Base-by-base conservation (phyloP, 2,888 invertebrate species). In the Chrysopilus asiliformis region DNA sequence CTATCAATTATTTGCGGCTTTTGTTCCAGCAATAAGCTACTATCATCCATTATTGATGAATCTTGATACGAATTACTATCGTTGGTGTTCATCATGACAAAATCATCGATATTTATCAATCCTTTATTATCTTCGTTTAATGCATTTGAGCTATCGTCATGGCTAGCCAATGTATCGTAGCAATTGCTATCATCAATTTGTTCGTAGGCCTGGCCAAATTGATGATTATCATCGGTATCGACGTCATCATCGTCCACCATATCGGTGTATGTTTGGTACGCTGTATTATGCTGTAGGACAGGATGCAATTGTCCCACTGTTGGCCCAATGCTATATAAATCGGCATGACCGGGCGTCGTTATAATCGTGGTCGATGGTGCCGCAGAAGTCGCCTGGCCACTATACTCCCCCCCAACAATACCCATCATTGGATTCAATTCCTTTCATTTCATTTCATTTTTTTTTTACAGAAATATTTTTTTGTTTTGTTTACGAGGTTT, bases 401-500 rank as follows among this genome's bases (percentile, higher is more conserved):
- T 52, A 46, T 60, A 63, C 48, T 63, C 62, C 50, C 60, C 60
- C 52, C 60, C 61, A 51, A 61, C 60, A 53, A 62, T 53, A 52
- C 60, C 58, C 59, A 62, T 60, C 60, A 63, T 60, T 46, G 60
- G 58, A 59, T 63, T 61, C 50, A 62, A 53, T 49, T 63, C 61
- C 63, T 63, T 50, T 39, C 24, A 15, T 37, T 17, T 19, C n/a
- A 18, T 34, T 20, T 37, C 32, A 29, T 14, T 30, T 26, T 36
- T 40, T 36, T 31, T 22, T 26, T 9, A 26, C 30, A 16, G n/a
- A 28, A 31, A 36, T 29, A 17, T 9, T 15, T 35, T 35, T 41
- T 33, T 16, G 26, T 40, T 32, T 36, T 28, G 32, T 41, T 39
- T 34, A 32, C 15, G 33, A 10, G 12, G 22, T 17, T 34, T 34